phyloP scores from a whole-genome alignment of 2,797 vertebrate species.

The Spea hammondii region DNA sequence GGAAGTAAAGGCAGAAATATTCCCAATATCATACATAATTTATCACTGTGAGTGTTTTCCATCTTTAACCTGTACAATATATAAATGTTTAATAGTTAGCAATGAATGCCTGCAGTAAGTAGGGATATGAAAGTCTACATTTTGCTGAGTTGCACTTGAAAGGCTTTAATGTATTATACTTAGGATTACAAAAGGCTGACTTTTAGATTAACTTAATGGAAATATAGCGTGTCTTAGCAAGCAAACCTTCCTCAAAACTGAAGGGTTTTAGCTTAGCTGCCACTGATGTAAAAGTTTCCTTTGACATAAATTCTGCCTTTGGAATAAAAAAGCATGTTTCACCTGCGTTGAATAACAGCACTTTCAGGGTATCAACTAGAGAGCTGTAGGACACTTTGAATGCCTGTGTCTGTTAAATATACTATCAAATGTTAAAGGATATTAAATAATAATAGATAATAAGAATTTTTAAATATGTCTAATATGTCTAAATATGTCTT shows the following conservation, averaged over 20 bases:
- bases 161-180: constrained; percentile 53
- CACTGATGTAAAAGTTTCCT: constrained; percentile 48
- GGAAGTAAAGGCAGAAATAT: constrained; percentile 42
- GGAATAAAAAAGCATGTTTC: constrained; percentile 43
- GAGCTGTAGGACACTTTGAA: background rate
- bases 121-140: constrained; percentile 51
- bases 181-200: constrained; percentile 54
- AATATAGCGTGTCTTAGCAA: constrained; percentile 49
- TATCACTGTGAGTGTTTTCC: constrained; percentile 51
- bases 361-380: constrained; percentile 13
- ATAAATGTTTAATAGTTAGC: constrained; percentile 53
- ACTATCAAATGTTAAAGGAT: too few relatives aligned
- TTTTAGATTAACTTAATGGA: constrained; percentile 54
- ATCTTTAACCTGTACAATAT: constrained; percentile 52
- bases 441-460: too few relatives aligned
- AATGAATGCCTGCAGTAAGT: constrained; percentile 50
- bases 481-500: too few relatives aligned
- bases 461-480: too few relatives aligned
- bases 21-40: constrained; percentile 51
- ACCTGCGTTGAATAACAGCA: constrained; percentile 14
- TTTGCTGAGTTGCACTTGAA: constrained; percentile 53
- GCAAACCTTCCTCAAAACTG: constrained; percentile 48
- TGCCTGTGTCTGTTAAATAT: too few relatives aligned
- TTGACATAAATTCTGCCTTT: constrained; percentile 48
- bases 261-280: constrained; percentile 45